phyloP scores from a whole-genome alignment of 2,113 vertebrate species.

The Nothocercus julius region DNA sequence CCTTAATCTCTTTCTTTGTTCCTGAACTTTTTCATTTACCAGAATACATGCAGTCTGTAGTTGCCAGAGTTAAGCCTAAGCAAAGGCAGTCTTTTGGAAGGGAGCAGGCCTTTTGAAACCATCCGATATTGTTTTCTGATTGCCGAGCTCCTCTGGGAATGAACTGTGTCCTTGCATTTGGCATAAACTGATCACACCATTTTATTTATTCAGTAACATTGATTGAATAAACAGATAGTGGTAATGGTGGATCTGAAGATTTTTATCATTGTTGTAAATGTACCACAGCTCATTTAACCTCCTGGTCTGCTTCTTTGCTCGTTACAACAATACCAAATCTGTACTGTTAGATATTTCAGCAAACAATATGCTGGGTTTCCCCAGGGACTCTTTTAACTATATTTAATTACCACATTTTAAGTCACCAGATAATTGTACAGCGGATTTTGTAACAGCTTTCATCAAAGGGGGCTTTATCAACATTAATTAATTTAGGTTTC shows the following conservation, averaged over 20 bases:
- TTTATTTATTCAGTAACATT: background rate
- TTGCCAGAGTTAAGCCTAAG: background rate
- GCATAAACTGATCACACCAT: background rate
- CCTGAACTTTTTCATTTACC: conserved; percentile 20
- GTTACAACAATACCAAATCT: conserved; percentile 11
- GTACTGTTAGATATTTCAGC: background rate
- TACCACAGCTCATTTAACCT: conserved; percentile 5
- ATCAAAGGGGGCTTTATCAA: conserved; percentile 32
- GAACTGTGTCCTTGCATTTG: background rate
- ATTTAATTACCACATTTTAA: conserved; percentile 55
- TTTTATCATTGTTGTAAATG: background rate
- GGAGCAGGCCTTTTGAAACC: background rate
- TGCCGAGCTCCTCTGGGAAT: background rate
- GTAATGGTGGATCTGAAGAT: background rate
- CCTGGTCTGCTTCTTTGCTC: conserved; percentile 11
- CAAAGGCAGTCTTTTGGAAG: background rate
- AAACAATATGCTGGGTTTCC: conserved; percentile 42
- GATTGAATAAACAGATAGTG: background rate
- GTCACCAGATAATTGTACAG: conserved; percentile 32
- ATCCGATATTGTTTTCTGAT: background rate
- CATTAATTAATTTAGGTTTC: conserved; percentile 53
- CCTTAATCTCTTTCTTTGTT: background rate
- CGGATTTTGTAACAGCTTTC: conserved; percentile 36
- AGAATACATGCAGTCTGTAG: background rate
- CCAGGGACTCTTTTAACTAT: conserved; percentile 16